These are phyloP conservation scores for Candoia aspera DNA, from an alignment of 2,113 vertebrate genomes.

Conservation along the genomic window DNA sequence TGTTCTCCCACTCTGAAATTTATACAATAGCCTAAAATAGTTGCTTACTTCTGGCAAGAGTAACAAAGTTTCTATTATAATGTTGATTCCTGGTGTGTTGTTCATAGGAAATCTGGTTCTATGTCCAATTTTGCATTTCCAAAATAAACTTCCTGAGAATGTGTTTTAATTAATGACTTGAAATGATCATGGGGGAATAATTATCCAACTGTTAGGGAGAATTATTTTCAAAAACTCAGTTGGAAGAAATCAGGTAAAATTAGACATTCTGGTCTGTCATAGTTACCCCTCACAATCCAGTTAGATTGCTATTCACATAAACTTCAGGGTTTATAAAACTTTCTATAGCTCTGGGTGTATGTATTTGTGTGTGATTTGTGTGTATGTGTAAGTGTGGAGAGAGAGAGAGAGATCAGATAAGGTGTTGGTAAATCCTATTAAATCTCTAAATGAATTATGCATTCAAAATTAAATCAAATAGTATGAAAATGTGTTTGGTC, in stretches of 20 bases:
- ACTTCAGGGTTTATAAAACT: slow-evolving; percentile 22
- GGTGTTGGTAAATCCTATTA: slow-evolving; percentile 17
- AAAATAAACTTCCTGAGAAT: slow-evolving; percentile 55
- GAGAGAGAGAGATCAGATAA: slow-evolving; percentile 22
- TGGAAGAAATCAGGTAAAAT: slow-evolving; percentile 48
- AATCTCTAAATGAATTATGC: slow-evolving; percentile 14
- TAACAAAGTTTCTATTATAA: neutral
- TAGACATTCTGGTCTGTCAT: slow-evolving; percentile 45
- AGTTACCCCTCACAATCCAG: slow-evolving; percentile 34
- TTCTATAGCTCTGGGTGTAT: slow-evolving; percentile 4
- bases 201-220: slow-evolving; percentile 43
- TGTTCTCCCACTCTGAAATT: neutral
- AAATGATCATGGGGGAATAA: slow-evolving; percentile 34
- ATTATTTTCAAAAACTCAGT: slow-evolving; percentile 64
- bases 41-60: neutral
- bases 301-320: slow-evolving; percentile 50
- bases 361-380: neutral
- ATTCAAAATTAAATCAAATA: too few species aligned
- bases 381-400: neutral
- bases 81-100: neutral
- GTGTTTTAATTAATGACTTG: slow-evolving; percentile 67
- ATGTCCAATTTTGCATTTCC: slow-evolving; percentile 37
- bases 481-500: too few species aligned
- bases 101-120: slow-evolving; percentile 5
- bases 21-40: neutral